Evolutionary conservation across 2,113 vertebrate genomes (phyloP).

Genomic region (Xenus cinereus): DNA sequence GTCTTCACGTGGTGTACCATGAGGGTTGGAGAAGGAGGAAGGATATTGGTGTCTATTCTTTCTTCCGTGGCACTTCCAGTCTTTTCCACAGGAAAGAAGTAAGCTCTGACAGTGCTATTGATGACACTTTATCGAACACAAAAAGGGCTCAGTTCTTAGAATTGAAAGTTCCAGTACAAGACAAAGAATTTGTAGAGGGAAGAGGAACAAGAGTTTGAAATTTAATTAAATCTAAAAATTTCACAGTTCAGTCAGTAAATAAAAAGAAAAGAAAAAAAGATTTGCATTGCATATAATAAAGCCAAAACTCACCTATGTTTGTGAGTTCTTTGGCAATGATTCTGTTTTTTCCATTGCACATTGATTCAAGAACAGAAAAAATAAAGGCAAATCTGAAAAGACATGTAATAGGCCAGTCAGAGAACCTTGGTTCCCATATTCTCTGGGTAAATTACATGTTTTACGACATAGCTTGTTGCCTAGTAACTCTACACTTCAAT

Average conservation of each 20-base stretch:
- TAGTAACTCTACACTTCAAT: neutral
- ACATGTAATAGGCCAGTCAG: neutral
- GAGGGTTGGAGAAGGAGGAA: neutral
- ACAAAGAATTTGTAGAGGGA: neutral
- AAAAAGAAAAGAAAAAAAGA: neutral
- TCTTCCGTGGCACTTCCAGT: neutral
- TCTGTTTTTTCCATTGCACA: neutral
- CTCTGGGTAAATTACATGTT: neutral
- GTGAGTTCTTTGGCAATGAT: neutral
- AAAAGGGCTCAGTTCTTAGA: neutral
- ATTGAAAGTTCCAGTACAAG: neutral
- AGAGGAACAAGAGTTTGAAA: neutral
- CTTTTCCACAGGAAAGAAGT: neutral
- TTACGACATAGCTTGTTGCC: neutral
- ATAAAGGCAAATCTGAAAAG: neutral
- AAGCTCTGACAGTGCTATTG: neutral
- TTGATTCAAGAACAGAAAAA: neutral
- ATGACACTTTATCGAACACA: neutral
- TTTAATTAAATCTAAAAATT: neutral
- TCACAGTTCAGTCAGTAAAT: neutral
- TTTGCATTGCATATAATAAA: neutral
- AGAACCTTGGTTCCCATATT: neutral
- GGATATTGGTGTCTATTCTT: neutral
- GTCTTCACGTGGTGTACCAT: neutral
- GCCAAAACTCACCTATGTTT: neutral